Evolutionary conservation across 2,888 invertebrate species (phyloP).

Genomic region (Arctia plantaginis): DNA sequence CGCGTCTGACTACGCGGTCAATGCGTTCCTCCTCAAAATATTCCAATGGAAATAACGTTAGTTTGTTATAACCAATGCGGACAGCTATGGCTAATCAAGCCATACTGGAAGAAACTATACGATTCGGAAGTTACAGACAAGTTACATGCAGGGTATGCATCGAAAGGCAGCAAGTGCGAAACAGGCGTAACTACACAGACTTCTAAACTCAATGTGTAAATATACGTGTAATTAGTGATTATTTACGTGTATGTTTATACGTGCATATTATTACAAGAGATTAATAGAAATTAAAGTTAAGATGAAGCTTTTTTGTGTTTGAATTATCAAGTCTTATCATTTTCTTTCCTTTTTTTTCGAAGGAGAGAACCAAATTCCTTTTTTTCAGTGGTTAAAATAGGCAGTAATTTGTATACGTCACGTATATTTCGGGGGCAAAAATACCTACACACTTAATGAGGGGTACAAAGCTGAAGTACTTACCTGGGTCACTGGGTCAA

Average conservation of each 20-base stretch:
- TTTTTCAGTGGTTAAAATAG: background rate
- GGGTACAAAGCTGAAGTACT: background rate
- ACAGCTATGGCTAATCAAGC: constrained; percentile 39
- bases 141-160: constrained; percentile 61
- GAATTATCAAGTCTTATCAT: background rate
- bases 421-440: background rate
- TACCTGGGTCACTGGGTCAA: background rate
- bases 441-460: background rate
- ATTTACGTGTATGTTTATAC: constrained; percentile 26
- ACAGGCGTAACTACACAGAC: constrained; percentile 43
- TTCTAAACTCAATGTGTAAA: constrained; percentile 36
- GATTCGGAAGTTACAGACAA: constrained; percentile 45
- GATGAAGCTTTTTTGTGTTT: background rate
- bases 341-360: background rate
- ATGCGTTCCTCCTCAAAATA: constrained; percentile 76
- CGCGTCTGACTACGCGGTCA: constrained; percentile 76
- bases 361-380: background rate
- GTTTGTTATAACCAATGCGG: constrained; percentile 73
- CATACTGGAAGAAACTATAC: constrained; percentile 53
- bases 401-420: background rate
- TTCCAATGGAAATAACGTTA: constrained; percentile 76
- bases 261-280: constrained; percentile 48
- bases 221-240: constrained; percentile 16
- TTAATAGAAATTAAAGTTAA: constrained; percentile 48
- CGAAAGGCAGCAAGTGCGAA: constrained; percentile 55